These are phyloP conservation scores for Bombylius major DNA, from an alignment of 2,888 invertebrate genomes.

Conservation along the genomic window DNA sequence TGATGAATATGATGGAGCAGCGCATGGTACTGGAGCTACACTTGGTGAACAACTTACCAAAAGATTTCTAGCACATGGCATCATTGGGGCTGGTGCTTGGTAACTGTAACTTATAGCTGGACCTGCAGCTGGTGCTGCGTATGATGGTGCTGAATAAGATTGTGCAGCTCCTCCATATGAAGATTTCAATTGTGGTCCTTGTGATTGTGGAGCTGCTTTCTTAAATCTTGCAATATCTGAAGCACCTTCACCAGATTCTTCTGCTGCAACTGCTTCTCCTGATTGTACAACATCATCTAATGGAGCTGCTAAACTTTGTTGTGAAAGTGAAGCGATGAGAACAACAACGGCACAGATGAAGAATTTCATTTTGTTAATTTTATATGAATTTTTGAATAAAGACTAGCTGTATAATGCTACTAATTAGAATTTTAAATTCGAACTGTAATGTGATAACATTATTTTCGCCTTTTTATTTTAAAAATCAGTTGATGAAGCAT, in stretches of 20 bases:
- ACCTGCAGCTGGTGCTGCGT: neutral
- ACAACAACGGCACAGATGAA: neutral
- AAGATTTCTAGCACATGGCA: conserved; percentile 4
- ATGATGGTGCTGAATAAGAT: neutral
- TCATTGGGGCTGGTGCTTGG: neutral
- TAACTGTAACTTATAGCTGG: neutral
- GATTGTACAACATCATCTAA: too few species aligned
- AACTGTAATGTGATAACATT: neutral
- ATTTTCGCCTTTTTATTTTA: neutral
- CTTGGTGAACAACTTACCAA: conserved; percentile 4
- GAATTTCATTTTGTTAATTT: neutral
- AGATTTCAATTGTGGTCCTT: neutral
- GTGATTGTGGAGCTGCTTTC: neutral
- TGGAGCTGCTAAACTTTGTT: neutral
- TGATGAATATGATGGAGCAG: conserved; percentile 1
- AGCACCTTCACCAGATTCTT: neutral
- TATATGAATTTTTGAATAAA: too few species aligned
- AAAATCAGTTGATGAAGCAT: neutral
- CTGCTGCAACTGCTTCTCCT: neutral
- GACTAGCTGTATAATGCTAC: neutral
- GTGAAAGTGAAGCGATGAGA: neutral
- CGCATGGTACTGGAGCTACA: conserved; percentile 7
- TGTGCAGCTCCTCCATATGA: neutral
- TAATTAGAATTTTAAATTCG: neutral
- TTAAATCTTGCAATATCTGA: neutral